Percentiles rank a stretch among this genome's conserved stretches.
Evolutionary conservation across 2,797 vertebrate genomes (phyloP).

Genomic region (Scolopax rusticola): DNA sequence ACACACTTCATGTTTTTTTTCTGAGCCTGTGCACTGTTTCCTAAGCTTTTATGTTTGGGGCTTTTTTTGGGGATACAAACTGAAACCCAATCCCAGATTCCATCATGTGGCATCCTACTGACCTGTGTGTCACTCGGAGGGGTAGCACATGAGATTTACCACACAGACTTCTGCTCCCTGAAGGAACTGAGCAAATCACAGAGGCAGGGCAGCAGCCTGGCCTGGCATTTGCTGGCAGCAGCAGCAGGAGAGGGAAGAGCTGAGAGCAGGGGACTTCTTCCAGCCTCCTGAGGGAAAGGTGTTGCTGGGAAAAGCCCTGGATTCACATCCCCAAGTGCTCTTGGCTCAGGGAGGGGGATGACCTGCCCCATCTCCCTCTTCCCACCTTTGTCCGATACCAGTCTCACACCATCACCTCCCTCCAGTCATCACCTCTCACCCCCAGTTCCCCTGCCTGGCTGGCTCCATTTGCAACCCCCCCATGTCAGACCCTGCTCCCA

Average conservation of each 20-base stretch:
- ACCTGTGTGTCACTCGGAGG: background rate
- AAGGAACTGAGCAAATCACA: background rate
- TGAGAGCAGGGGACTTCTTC: background rate
- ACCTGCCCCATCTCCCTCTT: background rate
- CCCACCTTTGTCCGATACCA: background rate
- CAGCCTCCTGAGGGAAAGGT: background rate
- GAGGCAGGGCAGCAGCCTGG: background rate
- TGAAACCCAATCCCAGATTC: constrained; percentile 16
- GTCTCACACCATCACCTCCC: background rate
- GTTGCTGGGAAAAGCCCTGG: background rate
- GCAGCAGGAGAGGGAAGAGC: background rate
- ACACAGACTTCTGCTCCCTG: background rate
- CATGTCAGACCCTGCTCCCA: background rate
- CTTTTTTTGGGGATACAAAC: background rate
- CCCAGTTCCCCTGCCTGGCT: background rate
- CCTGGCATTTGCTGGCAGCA: background rate
- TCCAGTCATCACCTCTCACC: rapidly evolving
- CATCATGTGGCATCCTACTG: constrained; percentile 31
- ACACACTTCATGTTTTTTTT: background rate
- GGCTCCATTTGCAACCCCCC: background rate
- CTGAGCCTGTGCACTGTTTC: background rate
- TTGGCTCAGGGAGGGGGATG: too few species aligned
- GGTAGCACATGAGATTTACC: constrained; percentile 9
- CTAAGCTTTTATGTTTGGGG: background rate
- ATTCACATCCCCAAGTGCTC: background rate